Percentiles rank a stretch among this genome's conserved stretches.
phyloP scores from a whole-genome alignment of 2,113 vertebrate genomes.

The Platycercus adscitus region DNA sequence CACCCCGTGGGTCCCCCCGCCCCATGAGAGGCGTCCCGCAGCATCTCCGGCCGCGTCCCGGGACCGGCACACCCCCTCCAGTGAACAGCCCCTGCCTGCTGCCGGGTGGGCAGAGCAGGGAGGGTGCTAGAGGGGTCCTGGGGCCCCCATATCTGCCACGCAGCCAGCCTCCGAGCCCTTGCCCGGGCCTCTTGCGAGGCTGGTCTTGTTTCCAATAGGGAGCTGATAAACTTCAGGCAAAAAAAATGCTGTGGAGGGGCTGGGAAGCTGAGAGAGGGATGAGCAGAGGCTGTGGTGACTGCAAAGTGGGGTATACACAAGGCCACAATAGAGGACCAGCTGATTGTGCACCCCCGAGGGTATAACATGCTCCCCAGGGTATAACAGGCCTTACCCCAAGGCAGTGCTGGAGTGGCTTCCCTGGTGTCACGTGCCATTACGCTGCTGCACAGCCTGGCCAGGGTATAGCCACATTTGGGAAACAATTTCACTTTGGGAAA shows the following conservation, averaged over 20 bases:
- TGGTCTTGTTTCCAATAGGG: too few species aligned
- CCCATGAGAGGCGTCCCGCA: fast-evolving
- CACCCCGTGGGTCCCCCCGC: neutral
- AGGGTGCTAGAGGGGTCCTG: neutral
- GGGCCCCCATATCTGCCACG: fast-evolving
- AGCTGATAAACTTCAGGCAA: neutral
- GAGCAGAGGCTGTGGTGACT: too few species aligned
- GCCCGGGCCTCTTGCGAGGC: neutral
- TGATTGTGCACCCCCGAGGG: too few species aligned
- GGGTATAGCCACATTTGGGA: neutral
- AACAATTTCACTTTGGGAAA: neutral
- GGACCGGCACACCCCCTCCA: neutral
- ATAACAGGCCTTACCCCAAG: neutral
- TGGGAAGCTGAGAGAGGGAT: neutral
- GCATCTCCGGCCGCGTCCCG: neutral
- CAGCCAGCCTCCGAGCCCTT: too few species aligned
- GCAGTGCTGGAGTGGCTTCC: neutral
- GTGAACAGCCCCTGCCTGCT: neutral
- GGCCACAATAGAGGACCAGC: neutral
- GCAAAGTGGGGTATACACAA: neutral
- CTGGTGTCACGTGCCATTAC: fast-evolving
- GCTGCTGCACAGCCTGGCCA: neutral
- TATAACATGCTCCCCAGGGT: neutral
- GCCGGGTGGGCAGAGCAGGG: neutral
- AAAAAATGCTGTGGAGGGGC: fast-evolving